Evolutionary conservation across 2,797 vertebrate genomes (phyloP).

Genomic region (Tangara arthus): DNA sequence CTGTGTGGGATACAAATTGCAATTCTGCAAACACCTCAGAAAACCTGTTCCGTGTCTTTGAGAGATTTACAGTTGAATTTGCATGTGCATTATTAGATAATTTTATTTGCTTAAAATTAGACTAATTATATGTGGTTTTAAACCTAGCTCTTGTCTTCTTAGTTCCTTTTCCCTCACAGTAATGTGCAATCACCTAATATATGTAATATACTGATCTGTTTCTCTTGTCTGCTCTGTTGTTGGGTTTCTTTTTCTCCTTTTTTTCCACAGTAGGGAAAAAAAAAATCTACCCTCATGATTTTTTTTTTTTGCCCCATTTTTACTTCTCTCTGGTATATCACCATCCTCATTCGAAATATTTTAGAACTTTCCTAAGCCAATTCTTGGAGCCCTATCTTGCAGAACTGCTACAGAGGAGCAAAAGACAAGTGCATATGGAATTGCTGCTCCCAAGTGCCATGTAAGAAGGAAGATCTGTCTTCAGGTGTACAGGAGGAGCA

Average conservation of each 20-base stretch:
- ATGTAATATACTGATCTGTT: neutral
- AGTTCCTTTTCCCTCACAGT: neutral
- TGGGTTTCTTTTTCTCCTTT: neutral
- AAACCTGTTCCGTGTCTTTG: neutral
- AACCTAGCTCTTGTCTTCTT: neutral
- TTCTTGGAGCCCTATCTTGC: neutral
- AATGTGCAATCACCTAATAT: neutral
- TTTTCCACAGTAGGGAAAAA: fast-evolving
- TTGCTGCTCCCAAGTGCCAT: fast-evolving
- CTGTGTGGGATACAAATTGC: neutral
- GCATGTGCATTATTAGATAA: neutral
- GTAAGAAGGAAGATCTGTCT: neutral
- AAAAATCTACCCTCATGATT: fast-evolving
- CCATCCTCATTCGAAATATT: neutral
- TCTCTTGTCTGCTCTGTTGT: neutral
- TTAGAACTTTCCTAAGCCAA: neutral
- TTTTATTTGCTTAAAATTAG: neutral
- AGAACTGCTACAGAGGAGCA: neutral
- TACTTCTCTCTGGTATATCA: neutral
- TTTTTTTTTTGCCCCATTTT: neutral
- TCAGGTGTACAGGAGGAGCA: neutral
- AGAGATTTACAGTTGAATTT: neutral
- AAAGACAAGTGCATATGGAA: neutral
- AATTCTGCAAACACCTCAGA: neutral
- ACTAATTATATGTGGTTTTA: neutral